Conservation (phyloP, 2,888 invertebrate species). For the Incurvaria masculella region DNA sequence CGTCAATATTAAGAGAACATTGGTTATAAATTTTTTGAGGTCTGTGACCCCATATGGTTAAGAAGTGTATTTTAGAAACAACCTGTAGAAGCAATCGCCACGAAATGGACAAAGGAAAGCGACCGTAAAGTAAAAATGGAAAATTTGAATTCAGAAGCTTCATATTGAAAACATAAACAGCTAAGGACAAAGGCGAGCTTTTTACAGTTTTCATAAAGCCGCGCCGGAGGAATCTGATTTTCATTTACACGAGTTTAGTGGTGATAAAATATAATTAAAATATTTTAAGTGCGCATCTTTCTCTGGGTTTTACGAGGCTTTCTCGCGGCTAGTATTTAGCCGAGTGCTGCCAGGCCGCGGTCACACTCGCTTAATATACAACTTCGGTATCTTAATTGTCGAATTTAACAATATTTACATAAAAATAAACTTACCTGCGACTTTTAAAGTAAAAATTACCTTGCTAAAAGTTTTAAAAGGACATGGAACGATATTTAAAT, state of each 20-base stretch:
- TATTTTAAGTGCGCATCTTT: constrained; percentile 49
- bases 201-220: constrained; percentile 52
- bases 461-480: too few relatives aligned
- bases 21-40: too few relatives aligned
- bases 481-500: too few relatives aligned
- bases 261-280: constrained; percentile 57
- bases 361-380: constrained; percentile 23
- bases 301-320: constrained; percentile 38
- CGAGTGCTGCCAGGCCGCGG: constrained; percentile 27
- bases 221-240: constrained; percentile 40
- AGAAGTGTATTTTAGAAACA: too few relatives aligned
- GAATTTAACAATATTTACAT: too few relatives aligned
- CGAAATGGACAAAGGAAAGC: neutral
- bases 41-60: too few relatives aligned
- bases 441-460: too few relatives aligned
- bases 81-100: too few relatives aligned
- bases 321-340: constrained; percentile 24
- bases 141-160: neutral
- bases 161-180: neutral
- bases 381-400: constrained; percentile 5
- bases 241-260: constrained; percentile 55
- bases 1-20: too few relatives aligned
- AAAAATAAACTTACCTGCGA: too few relatives aligned
- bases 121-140: neutral
- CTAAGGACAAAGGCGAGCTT: constrained; percentile 40